Conservation (phyloP, 2,113 vertebrate genomes). For the Callipepla squamata region DNA sequence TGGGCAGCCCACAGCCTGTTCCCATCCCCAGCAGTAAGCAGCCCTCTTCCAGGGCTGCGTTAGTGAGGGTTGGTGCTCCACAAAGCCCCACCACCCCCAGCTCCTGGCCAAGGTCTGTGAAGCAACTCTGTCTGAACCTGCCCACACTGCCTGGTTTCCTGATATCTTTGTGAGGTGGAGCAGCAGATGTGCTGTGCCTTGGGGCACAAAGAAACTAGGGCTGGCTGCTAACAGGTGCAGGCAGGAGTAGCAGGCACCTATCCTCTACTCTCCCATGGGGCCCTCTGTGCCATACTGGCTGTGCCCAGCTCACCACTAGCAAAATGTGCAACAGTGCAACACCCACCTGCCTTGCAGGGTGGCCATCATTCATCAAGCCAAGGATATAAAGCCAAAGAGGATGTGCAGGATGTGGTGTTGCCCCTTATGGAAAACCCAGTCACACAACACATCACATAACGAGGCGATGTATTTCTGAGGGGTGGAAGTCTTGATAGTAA, state of each 20-base stretch:
- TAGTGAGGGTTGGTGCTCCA: neutral
- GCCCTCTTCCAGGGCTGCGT: neutral
- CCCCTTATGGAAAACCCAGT: neutral
- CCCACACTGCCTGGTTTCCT: neutral
- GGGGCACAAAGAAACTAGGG: too few species aligned
- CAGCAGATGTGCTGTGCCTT: neutral
- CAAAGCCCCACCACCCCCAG: neutral
- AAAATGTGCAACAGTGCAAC: neutral
- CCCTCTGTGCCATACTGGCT: fast-evolving
- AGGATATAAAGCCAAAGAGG: neutral
- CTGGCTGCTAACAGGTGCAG: fast-evolving
- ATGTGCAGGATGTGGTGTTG: fast-evolving
- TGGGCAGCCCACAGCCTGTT: neutral
- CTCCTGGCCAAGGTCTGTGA: fast-evolving
- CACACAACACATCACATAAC: neutral
- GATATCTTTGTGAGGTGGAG: neutral
- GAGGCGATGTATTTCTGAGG: neutral
- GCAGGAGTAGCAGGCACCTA: fast-evolving
- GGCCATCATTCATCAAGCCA: neutral
- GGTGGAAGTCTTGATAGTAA: neutral
- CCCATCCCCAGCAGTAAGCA: fast-evolving
- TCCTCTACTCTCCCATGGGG: fast-evolving
- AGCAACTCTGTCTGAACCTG: fast-evolving
- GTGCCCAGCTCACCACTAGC: fast-evolving
- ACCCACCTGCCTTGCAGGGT: neutral